Conservation (phyloP, 2,888 invertebrate species). For the Scotopteryx bipunctaria region DNA sequence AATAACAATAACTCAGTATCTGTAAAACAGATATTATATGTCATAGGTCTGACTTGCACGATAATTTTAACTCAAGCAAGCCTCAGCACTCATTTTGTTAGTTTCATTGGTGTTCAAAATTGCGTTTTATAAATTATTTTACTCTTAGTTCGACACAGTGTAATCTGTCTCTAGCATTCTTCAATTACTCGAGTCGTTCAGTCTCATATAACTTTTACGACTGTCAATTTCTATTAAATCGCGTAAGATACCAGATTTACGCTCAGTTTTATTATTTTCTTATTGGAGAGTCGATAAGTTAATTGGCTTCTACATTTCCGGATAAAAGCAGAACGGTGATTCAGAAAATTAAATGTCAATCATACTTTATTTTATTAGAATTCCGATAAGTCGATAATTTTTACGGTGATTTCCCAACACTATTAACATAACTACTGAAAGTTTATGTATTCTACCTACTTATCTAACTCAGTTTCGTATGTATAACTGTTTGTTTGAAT, state of each 20-base stretch:
- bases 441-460: too few species aligned
- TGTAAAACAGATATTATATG: too few species aligned
- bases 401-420: conserved; percentile 24
- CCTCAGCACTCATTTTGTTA: too few species aligned
- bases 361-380: conserved; percentile 13
- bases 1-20: too few species aligned
- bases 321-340: conserved; percentile 19
- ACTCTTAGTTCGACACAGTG: background rate
- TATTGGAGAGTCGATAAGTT: conserved; percentile 28
- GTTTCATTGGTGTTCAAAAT: background rate
- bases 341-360: conserved; percentile 16
- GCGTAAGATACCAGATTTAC: conserved; percentile 24
- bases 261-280: conserved; percentile 26
- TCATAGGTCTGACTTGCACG: too few species aligned
- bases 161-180: background rate
- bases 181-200: conserved; percentile 4
- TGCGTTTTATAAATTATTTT: background rate
- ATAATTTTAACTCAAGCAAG: too few species aligned
- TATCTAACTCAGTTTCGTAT: too few species aligned
- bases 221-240: conserved; percentile 26
- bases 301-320: conserved; percentile 23
- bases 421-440: conserved; percentile 9
- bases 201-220: conserved; percentile 24
- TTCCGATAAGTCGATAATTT: conserved; percentile 23
- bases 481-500: too few species aligned